phyloP scores from a whole-genome alignment of 2,113 vertebrate genomes.

The Lamprotornis superbus region DNA sequence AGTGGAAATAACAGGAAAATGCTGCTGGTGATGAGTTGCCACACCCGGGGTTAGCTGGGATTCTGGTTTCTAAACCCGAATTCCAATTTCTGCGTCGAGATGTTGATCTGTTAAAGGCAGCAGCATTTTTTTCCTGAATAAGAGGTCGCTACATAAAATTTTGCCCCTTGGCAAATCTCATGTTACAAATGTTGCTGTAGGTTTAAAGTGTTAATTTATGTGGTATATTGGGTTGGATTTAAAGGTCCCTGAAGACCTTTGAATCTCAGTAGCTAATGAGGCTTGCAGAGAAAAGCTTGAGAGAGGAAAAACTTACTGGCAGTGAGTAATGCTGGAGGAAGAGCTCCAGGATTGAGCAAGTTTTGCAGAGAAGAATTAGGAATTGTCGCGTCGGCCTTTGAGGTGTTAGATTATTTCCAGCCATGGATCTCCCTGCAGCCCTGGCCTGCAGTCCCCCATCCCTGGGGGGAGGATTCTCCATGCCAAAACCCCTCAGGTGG shows the following conservation, averaged over 20 bases:
- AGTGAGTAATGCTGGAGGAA: neutral
- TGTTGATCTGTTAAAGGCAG: neutral
- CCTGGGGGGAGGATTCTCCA: neutral
- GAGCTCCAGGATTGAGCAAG: constrained; percentile 28
- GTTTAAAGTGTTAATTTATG: constrained; percentile 60
- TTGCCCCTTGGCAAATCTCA: neutral
- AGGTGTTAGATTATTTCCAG: constrained; percentile 23
- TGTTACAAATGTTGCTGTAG: neutral
- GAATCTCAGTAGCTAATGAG: constrained; percentile 44
- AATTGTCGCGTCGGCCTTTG: accelerated
- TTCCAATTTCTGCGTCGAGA: neutral
- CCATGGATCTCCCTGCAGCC: neutral
- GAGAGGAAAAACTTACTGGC: constrained; percentile 34
- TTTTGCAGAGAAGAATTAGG: neutral
- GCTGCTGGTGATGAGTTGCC: neutral
- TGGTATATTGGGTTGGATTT: constrained; percentile 13
- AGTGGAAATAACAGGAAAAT: neutral
- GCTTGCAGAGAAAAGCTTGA: constrained; percentile 3
- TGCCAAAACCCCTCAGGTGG: neutral
- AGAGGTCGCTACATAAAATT: neutral
- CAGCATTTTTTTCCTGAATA: neutral
- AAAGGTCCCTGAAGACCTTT: constrained; percentile 52
- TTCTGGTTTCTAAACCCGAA: neutral
- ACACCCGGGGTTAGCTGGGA: neutral
- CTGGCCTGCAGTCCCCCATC: neutral